These are phyloP conservation scores for Sipha flava DNA, from an alignment of 1,140 invertebrate genomes.

Conservation along the genomic window DNA sequence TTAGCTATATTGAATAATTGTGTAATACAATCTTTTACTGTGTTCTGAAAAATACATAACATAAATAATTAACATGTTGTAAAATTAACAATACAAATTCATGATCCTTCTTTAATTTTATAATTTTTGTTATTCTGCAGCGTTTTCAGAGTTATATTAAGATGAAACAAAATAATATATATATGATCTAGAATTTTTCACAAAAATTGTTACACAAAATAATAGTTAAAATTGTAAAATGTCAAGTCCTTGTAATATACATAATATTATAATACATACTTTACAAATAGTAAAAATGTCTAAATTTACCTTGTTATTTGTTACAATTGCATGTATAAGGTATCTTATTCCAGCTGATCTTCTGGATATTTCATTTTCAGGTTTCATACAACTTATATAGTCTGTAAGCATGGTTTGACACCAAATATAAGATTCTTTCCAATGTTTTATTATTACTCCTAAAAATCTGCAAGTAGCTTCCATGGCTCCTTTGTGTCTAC, in stretches of 20 bases:
- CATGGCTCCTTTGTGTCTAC: constrained; percentile 71
- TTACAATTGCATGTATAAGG: constrained; percentile 62
- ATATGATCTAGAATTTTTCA: too few species aligned
- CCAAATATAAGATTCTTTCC: constrained; percentile 5
- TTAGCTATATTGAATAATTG: constrained; percentile 39
- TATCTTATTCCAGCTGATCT: constrained; percentile 68
- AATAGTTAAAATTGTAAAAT: too few species aligned
- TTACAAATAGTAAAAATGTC: neutral
- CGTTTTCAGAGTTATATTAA: too few species aligned
- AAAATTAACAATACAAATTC: too few species aligned
- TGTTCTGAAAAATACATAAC: constrained; percentile 31
- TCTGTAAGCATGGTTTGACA: neutral
- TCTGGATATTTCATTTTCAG: constrained; percentile 45
- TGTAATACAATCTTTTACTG: constrained; percentile 40
- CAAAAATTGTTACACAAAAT: too few species aligned
- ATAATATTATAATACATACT: too few species aligned
- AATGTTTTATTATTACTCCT: constrained; percentile 44
- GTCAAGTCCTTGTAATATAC: too few species aligned
- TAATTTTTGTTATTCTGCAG: too few species aligned
- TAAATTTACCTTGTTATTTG: constrained; percentile 47
- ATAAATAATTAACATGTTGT: neutral
- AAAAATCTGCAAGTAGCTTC: constrained; percentile 59
- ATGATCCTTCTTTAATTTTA: too few species aligned
- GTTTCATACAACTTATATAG: constrained; percentile 8
- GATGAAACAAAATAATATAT: too few species aligned